A percentile compares a stretch with the other conserved stretches of the same genome.
These are phyloP conservation scores for Leptinotarsa tumamoca DNA, from an alignment of 2,888 invertebrate species.

Conservation along the genomic window DNA sequence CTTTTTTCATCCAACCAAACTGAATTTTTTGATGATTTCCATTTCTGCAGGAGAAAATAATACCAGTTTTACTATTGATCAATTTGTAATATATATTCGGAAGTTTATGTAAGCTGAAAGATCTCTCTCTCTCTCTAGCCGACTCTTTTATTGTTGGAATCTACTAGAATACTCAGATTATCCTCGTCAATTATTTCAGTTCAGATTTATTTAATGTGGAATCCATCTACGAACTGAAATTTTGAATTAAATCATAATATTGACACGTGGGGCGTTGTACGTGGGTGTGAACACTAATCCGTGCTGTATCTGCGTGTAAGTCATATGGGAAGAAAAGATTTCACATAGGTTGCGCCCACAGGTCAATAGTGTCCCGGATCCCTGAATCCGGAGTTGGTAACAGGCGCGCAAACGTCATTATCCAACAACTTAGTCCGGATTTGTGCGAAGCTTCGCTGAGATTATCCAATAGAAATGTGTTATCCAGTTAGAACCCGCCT, in stretches of 20 bases:
- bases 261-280: neutral
- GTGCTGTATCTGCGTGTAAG: constrained; percentile 44
- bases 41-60: too few relatives aligned
- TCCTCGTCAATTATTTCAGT: neutral
- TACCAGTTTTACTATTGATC: too few relatives aligned
- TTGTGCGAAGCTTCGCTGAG: constrained; percentile 63
- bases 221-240: neutral
- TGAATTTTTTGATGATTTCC: too few relatives aligned
- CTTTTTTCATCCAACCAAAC: too few relatives aligned
- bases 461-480: constrained; percentile 67
- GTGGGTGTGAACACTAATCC: constrained; percentile 46
- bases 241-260: neutral
- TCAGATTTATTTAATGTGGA: neutral
- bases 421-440: constrained; percentile 64
- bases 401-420: constrained; percentile 65
- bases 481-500: constrained; percentile 61
- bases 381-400: constrained; percentile 55
- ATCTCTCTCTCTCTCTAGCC: too few relatives aligned
- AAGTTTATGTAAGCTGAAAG: too few relatives aligned
- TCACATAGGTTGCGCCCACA: constrained; percentile 56
- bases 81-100: too few relatives aligned
- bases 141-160: neutral
- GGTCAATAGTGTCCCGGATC: constrained; percentile 62
- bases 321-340: constrained; percentile 58
- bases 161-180: neutral